Conservation (phyloP, 2,797 vertebrate species). For the Catharus ustulatus region DNA sequence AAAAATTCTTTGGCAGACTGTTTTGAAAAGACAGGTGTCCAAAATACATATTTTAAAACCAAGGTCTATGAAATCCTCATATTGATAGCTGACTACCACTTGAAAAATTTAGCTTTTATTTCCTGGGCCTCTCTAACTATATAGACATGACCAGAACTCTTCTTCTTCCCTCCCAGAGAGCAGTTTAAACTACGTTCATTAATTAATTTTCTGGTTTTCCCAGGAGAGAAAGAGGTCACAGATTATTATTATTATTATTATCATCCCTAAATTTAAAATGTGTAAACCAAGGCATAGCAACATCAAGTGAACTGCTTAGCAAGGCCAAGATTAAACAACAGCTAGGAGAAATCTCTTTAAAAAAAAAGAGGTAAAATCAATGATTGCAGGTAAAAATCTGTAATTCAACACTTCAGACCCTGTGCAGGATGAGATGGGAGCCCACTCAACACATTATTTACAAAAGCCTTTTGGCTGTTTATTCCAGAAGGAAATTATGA, state of each 20-base stretch:
- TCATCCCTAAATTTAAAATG: background rate
- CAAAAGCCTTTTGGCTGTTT: background rate
- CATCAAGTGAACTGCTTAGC: background rate
- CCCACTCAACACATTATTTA: background rate
- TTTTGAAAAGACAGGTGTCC: background rate
- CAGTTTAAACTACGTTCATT: background rate
- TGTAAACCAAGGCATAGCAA: background rate
- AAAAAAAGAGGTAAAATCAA: background rate
- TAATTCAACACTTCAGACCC: background rate
- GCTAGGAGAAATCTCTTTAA: background rate
- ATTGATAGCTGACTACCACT: background rate
- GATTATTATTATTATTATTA: background rate
- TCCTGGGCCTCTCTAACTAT: background rate
- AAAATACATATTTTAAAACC: constrained; percentile 28
- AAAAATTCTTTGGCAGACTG: background rate
- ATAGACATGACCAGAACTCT: background rate
- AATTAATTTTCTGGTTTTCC: background rate
- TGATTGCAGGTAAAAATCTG: background rate
- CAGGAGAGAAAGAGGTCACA: background rate
- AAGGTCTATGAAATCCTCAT: background rate
- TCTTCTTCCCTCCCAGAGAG: background rate
- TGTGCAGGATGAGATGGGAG: background rate
- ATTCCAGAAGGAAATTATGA: background rate
- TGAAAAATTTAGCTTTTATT: background rate
- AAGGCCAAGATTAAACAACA: background rate